These are phyloP conservation scores for Siphonodentalium dalli DNA, from an alignment of 2,888 invertebrate genomes.

Conservation along the genomic window DNA sequence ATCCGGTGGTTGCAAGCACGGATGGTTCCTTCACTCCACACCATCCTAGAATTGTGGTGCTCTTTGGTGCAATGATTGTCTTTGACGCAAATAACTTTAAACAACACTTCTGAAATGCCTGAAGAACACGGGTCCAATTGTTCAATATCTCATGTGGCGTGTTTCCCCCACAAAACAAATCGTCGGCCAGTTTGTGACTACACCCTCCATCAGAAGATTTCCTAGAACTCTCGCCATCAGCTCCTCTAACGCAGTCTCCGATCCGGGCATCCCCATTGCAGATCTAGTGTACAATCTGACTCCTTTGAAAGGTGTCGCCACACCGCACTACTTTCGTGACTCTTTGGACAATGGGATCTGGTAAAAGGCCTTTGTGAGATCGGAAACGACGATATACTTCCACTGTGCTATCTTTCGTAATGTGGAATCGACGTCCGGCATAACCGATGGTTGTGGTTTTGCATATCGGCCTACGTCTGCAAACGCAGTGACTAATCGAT, in stretches of 20 bases:
- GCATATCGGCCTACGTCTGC: constrained; percentile 17
- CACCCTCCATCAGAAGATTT: constrained; percentile 26
- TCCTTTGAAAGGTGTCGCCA: constrained; percentile 35
- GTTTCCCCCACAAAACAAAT: constrained; percentile 33
- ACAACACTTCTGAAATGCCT: constrained; percentile 9
- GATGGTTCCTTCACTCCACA: constrained; percentile 29
- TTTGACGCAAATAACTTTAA: constrained; percentile 26
- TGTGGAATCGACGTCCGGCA: constrained; percentile 25
- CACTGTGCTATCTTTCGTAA: constrained; percentile 22
- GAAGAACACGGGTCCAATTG: constrained; percentile 22
- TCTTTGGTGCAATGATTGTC: constrained; percentile 23
- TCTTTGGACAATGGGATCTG: constrained; percentile 32
- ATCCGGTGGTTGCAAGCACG: constrained; percentile 29
- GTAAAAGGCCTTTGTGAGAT: constrained; percentile 33
- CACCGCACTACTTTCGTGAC: constrained; percentile 38
- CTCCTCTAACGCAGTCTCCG: constrained; percentile 37
- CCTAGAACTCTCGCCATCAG: constrained; percentile 33
- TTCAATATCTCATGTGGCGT: constrained; percentile 23
- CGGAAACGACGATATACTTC: constrained; percentile 33
- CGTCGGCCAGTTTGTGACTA: constrained; percentile 36
- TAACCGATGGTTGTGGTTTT: constrained; percentile 26
- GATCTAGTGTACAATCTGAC: constrained; percentile 34
- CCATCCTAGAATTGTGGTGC: constrained; percentile 29
- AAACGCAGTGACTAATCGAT: constrained; percentile 16
- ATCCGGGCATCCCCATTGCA: constrained; percentile 42